A percentile compares a stretch with the other conserved stretches of the same genome.
phyloP scores from a whole-genome alignment of 2,888 invertebrate species.

The Syrphus vitripennis region DNA sequence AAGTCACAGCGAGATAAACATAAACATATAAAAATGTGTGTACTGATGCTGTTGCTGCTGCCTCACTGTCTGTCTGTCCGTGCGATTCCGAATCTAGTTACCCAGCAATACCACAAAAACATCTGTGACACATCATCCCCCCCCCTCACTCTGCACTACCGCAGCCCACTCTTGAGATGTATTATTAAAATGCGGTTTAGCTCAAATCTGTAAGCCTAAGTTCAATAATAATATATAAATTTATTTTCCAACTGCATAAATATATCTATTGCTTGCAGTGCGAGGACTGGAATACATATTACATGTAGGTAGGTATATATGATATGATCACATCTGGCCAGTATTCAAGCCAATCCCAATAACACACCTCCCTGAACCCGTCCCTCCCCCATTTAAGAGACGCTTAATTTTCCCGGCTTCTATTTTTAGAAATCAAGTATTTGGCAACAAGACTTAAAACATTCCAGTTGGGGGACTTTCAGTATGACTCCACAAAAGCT shows the following conservation, averaged over 20 bases:
- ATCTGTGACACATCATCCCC: constrained; percentile 52
- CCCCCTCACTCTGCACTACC: not conserved
- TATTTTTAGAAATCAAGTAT: constrained; percentile 71
- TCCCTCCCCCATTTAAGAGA: constrained; percentile 3
- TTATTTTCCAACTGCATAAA: too few relatives aligned
- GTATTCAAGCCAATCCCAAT: constrained; percentile 23
- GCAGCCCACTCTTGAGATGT: not conserved
- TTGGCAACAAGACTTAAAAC: constrained; percentile 66
- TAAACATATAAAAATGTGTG: not conserved
- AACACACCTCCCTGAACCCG: not conserved
- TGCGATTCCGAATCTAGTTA: constrained; percentile 48
- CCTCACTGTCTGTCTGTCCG: constrained; percentile 67
- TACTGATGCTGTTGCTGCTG: constrained; percentile 14
- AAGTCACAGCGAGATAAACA: not conserved
- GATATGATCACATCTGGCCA: constrained; percentile 40
- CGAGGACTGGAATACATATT: not conserved
- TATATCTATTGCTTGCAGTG: not conserved
- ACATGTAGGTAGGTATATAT: not conserved
- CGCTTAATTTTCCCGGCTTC: constrained; percentile 54
- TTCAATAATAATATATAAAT: constrained; percentile 28
- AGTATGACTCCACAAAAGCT: constrained; percentile 27
- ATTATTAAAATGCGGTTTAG: constrained; percentile 49
- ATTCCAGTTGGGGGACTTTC: constrained; percentile 66
- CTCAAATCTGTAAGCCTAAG: constrained; percentile 51
- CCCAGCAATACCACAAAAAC: constrained; percentile 38